A percentile compares a stretch with the other conserved stretches of the same genome.
These are phyloP conservation scores for Bombyx mori DNA, from an alignment of 1,140 invertebrate species.

Conservation along the genomic window ASM3026992v2 NC_085119.1:13245001-13245500, in stretches of 20 bases:
- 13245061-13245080: slow-evolving; percentile 62
- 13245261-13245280: background rate
- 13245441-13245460: slow-evolving; percentile 51
- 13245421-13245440: slow-evolving; percentile 59
- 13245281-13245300: background rate
- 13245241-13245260: too few relatives aligned
- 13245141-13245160: too few relatives aligned
- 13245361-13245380: slow-evolving; percentile 38
- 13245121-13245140: slow-evolving; percentile 50
- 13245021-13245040: slow-evolving; percentile 56
- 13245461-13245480: slow-evolving; percentile 55
- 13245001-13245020: slow-evolving; percentile 27
- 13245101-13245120: slow-evolving; percentile 70
- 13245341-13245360: slow-evolving; percentile 38
- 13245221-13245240: too few relatives aligned
- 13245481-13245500: slow-evolving; percentile 54
- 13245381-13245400: slow-evolving; percentile 53
- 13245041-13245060: slow-evolving; percentile 69
- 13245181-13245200: too few relatives aligned
- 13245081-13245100: slow-evolving; percentile 36
- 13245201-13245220: too few relatives aligned
- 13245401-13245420: slow-evolving; percentile 56
- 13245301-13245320: background rate
- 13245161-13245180: too few relatives aligned
- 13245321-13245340: slow-evolving; percentile 15